Evolutionary conservation across 2,113 vertebrate genomes (phyloP), one percentile per base, ranked within the genome.

Genomic region (Recurvirostra avosetta): DNA sequence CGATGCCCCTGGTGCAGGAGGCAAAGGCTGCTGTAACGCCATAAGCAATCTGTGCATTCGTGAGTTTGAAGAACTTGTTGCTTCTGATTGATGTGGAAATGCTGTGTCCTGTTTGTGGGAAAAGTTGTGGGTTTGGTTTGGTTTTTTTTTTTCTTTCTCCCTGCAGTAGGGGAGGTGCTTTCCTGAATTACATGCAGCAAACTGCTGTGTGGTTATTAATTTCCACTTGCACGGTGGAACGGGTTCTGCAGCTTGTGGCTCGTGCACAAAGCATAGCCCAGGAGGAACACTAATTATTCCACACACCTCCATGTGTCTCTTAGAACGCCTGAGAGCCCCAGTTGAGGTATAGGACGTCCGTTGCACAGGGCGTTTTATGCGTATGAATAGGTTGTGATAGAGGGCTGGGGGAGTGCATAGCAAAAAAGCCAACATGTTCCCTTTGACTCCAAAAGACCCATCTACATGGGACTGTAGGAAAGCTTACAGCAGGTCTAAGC

Each of bases 81-180:
- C 56, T 74, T 72, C 62, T 53, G 47, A 59, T 52, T 47, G 61
- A 87, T 91, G 70, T 92, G 80, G 87, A 82, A 96, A 87, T 62
- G 1, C n/a, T 63, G 41, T 53, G 22, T 12, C 50, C 45, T 45
- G 14, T 61, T 55, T 36, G 27, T 55, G n/a, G 71, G 71, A 36
- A 62, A 56, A 49, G 11, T 58, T 89, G 80, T 72, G 53, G 38
- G 38, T 41, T 50, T 50, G 49, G 21, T 11, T 23, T 41, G 6
- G 23, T 6, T 12, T 12, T 26, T 36, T 59, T 85, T 49, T 34
- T 43, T 10, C 75, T 23, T 88, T 81, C 23, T 65, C 3, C 47
- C 38, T 85, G 56, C 20, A 40, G 52, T 22, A 53, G 30, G 14
- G 34, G 83, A 84, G 66, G 29, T 71, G 43, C 36, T 84, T 94